Percentiles rank a stretch among this genome's conserved stretches.
phyloP scores from a whole-genome alignment of 2,797 vertebrate genomes.

The Selene dorsalis region DNA sequence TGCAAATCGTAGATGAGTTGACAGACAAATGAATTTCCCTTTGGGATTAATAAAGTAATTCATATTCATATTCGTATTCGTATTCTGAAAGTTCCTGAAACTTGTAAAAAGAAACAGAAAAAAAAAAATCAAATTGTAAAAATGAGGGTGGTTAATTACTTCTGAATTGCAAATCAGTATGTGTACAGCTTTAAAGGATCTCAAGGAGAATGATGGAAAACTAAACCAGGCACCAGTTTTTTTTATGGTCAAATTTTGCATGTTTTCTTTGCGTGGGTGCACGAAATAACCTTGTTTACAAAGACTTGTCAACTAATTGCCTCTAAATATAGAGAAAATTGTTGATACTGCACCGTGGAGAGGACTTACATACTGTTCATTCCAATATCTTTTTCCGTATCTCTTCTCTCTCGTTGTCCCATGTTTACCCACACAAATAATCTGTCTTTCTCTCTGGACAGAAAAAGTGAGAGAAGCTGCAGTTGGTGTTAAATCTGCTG shows the following conservation, averaged over 20 bases:
- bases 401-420: constrained; percentile 22
- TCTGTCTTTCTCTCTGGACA: constrained; percentile 28
- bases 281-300: constrained; percentile 60
- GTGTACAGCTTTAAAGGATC: constrained; percentile 18
- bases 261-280: constrained; percentile 33
- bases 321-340: constrained; percentile 58
- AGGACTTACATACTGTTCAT: constrained; percentile 21
- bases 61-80: no score
- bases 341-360: constrained; percentile 20
- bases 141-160: constrained; percentile 36
- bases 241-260: constrained; percentile 28
- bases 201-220: constrained; percentile 48
- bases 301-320: constrained; percentile 26
- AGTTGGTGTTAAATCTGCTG: constrained; percentile 69
- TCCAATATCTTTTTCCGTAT: constrained; percentile 32
- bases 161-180: constrained; percentile 65
- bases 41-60: no score
- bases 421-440: constrained; percentile 38
- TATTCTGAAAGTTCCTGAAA: not conserved
- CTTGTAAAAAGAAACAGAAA: not conserved
- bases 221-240: constrained; percentile 34
- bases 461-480: constrained; percentile 32
- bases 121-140: constrained; percentile 22
- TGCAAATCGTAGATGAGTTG: no score
- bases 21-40: no score